phyloP scores from a whole-genome alignment of 1,140 invertebrate species.

The Adoxophyes honmai region DNA sequence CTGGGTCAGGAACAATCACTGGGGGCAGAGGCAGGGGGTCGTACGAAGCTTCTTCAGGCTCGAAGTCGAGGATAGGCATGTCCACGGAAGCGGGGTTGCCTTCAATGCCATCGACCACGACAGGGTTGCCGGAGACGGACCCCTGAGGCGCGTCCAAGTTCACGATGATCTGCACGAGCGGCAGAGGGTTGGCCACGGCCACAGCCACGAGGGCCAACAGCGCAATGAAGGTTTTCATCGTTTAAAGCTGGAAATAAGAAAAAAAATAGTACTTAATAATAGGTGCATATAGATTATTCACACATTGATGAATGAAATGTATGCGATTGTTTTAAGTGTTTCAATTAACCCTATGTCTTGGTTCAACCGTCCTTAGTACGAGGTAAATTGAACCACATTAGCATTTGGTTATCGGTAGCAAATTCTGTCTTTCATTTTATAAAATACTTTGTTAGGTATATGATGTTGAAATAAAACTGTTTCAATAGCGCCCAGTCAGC shows the following conservation, averaged over 20 bases:
- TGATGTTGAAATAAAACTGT: too few relatives aligned
- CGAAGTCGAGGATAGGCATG: background rate
- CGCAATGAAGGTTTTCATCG: slow-evolving; percentile 33
- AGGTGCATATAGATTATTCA: too few relatives aligned
- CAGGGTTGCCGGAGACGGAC: slow-evolving; percentile 19
- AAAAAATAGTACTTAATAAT: too few relatives aligned
- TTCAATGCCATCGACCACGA: background rate
- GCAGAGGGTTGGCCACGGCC: slow-evolving; percentile 36
- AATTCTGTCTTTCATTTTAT: too few relatives aligned
- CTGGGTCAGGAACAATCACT: slow-evolving; percentile 17
- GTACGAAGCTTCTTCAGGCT: background rate
- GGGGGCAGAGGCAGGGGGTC: background rate
- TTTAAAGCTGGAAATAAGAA: slow-evolving; percentile 4
- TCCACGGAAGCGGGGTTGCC: background rate
- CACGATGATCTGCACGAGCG: slow-evolving; percentile 43
- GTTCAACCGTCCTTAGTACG: too few relatives aligned
- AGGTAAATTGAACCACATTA: too few relatives aligned
- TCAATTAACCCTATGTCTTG: too few relatives aligned
- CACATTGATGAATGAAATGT: too few relatives aligned
- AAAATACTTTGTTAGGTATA: too few relatives aligned
- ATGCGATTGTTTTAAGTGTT: too few relatives aligned
- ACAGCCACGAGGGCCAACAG: slow-evolving; percentile 36
- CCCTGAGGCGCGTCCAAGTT: slow-evolving; percentile 27
- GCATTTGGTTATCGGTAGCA: too few relatives aligned
- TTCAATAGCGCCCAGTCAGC: too few relatives aligned